These are phyloP conservation scores for Thalpophila matura DNA, from an alignment of 2,888 invertebrate species.

Conservation along the genomic window DNA sequence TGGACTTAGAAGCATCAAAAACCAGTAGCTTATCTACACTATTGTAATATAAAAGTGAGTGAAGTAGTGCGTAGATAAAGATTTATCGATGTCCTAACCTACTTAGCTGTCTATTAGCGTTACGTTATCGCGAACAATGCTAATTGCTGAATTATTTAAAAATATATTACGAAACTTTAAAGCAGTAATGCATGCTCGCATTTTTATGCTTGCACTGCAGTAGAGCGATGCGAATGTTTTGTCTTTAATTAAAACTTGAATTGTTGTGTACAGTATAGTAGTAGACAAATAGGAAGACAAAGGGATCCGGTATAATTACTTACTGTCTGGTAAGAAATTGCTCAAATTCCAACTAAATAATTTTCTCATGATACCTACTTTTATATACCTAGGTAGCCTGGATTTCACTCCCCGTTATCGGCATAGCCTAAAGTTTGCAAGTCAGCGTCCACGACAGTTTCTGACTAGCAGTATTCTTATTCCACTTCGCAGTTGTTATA, in stretches of 20 bases:
- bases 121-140: slow-evolving; percentile 48
- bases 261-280: too few relatives aligned
- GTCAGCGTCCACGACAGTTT: slow-evolving; percentile 36
- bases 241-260: not conserved
- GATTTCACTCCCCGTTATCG: slow-evolving; percentile 18
- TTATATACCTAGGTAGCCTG: slow-evolving; percentile 1
- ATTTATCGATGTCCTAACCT: slow-evolving; percentile 55
- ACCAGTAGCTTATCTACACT: slow-evolving; percentile 31
- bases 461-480: slow-evolving; percentile 17
- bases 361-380: slow-evolving; percentile 4
- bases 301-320: too few relatives aligned
- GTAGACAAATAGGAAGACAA: too few relatives aligned
- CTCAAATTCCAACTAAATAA: not conserved
- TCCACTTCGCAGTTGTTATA: slow-evolving; percentile 20
- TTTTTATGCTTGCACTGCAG: slow-evolving; percentile 28
- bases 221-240: not conserved
- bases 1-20: not conserved
- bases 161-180: slow-evolving; percentile 41
- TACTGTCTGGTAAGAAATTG: not conserved
- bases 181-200: slow-evolving; percentile 7
- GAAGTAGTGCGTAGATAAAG: slow-evolving; percentile 47
- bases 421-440: slow-evolving; percentile 14
- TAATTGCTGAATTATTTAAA: slow-evolving; percentile 48
- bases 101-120: slow-evolving; percentile 45
- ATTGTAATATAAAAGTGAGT: slow-evolving; percentile 26